Conservation (phyloP, 2,113 vertebrate genomes). For the Lontra canadensis region DNA sequence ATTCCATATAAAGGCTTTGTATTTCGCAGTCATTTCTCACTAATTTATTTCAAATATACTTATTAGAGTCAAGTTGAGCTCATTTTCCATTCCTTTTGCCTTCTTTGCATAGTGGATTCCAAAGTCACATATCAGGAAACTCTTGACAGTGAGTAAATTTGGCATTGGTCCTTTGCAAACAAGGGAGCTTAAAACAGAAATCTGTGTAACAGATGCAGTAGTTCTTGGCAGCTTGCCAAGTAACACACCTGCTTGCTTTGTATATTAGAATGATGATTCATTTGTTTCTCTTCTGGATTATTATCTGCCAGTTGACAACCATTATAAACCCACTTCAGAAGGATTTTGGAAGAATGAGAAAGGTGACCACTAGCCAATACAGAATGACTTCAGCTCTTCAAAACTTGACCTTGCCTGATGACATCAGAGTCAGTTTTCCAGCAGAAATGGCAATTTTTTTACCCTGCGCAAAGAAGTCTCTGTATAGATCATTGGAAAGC, state of each 20-base stretch:
- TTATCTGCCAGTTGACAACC: neutral
- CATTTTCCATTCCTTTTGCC: neutral
- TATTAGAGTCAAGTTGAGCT: neutral
- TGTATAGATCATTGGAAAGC: neutral
- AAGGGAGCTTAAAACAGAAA: neutral
- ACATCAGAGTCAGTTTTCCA: neutral
- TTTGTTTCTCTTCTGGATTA: neutral
- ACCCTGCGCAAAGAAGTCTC: neutral
- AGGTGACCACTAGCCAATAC: neutral
- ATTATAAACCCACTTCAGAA: neutral
- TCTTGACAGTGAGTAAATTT: neutral
- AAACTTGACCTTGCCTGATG: neutral
- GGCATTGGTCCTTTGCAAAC: neutral
- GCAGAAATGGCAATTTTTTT: neutral
- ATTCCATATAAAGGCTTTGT: neutral
- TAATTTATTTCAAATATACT: neutral
- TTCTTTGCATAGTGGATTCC: neutral
- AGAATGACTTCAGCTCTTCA: neutral
- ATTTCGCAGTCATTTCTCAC: slow-evolving; percentile 29
- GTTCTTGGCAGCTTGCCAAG: neutral
- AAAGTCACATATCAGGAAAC: neutral
- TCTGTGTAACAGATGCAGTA: neutral
- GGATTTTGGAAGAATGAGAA: neutral
- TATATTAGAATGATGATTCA: neutral
- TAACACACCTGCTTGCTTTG: neutral